These are phyloP conservation scores for Xyrauchen texanus DNA, from an alignment of 2,113 vertebrate species.

Conservation along the genomic window DNA sequence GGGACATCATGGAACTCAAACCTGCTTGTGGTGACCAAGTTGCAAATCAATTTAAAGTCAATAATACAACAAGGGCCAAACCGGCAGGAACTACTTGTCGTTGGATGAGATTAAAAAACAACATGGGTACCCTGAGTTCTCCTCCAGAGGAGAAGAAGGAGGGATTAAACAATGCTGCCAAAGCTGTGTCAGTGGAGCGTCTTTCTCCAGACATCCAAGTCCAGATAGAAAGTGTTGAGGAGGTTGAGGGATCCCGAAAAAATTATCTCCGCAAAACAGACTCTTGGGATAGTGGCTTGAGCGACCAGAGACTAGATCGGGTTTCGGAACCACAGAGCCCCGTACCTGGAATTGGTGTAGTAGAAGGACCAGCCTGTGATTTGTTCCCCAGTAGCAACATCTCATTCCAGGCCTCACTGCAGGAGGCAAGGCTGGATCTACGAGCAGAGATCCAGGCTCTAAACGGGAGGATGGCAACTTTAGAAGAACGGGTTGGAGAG, in stretches of 20 bases:
- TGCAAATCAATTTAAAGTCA: conserved; percentile 74
- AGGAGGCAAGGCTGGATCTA: conserved; percentile 90
- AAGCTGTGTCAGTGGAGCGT: conserved; percentile 89
- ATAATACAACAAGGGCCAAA: conserved; percentile 75
- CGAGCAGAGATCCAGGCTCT: conserved; percentile 89
- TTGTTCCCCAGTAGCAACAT: conserved; percentile 89
- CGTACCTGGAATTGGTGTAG: conserved; percentile 64
- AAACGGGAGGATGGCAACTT: conserved; percentile 83
- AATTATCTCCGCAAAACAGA: conserved; percentile 92
- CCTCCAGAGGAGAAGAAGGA: conserved; percentile 77
- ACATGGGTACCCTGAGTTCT: conserved; percentile 62
- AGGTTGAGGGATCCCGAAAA: conserved; percentile 68
- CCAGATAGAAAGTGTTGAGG: conserved; percentile 66
- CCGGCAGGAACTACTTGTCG: conserved; percentile 75
- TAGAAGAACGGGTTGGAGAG: conserved; percentile 89
- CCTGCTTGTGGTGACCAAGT: conserved; percentile 68
- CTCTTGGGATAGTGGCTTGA: conserved; percentile 97
- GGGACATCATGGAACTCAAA: conserved; percentile 86
- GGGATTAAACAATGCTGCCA: conserved; percentile 87
- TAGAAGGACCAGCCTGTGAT: conserved; percentile 76
- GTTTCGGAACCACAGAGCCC: conserved; percentile 89
- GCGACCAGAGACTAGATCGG: conserved; percentile 93
- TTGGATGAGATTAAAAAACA: conserved; percentile 88
- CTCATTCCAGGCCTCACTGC: conserved; percentile 88
- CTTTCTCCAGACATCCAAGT: conserved; percentile 83